Percentiles rank a stretch among this genome's conserved stretches.
Evolutionary conservation across 2,113 vertebrate genomes (phyloP).

Genomic region (Holacanthus passer): DNA sequence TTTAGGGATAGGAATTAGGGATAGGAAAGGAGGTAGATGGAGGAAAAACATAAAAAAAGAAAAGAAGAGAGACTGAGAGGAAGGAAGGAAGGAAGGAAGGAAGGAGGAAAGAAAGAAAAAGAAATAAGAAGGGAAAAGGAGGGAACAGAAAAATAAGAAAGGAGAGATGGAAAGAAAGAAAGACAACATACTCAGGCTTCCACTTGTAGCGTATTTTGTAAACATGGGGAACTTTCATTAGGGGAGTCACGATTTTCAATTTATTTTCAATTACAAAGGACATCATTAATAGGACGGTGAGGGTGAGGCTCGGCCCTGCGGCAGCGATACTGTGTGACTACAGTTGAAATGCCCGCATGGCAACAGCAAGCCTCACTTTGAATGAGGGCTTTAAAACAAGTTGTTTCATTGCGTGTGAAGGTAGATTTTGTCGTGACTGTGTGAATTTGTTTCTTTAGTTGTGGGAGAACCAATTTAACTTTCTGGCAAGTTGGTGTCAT

Average conservation of each 20-base stretch:
- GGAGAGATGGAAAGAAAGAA: neutral
- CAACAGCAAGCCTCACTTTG: conserved; percentile 49
- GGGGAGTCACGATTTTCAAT: conserved; percentile 54
- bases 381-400: conserved; percentile 37
- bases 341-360: conserved; percentile 46
- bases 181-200: neutral
- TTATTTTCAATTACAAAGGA: conserved; percentile 71
- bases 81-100: neutral
- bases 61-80: no score
- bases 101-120: neutral
- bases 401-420: neutral
- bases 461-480: conserved; percentile 21
- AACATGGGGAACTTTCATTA: conserved; percentile 39
- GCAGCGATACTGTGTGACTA: conserved; percentile 29
- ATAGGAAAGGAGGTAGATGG: neutral
- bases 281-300: conserved; percentile 62
- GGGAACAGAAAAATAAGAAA: neutral
- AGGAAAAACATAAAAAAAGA: neutral
- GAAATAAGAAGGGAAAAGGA: no score
- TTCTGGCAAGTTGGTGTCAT: conserved; percentile 9
- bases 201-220: conserved; percentile 37
- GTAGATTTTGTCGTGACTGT: neutral
- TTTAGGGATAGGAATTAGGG: no score
- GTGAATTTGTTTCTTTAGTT: conserved; percentile 6
- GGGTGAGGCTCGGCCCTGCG: conserved; percentile 34